Evolutionary conservation across 2,888 invertebrate genomes (phyloP), one percentile per base, ranked within the genome.

Genomic region (Biston betularia): DNA sequence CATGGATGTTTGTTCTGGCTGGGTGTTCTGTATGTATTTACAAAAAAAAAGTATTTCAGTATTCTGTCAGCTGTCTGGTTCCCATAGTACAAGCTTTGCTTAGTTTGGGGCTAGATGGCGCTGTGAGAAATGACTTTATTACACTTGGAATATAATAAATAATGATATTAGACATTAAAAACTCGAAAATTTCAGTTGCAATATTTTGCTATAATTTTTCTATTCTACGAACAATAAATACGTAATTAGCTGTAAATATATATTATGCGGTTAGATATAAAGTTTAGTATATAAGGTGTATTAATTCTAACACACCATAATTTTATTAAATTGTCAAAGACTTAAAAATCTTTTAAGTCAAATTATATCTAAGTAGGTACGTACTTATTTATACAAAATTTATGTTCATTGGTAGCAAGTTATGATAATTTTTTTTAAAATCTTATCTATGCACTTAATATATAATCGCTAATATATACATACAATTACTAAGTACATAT

Each of bases 321-420:
- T 24, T 48, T 6, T 48, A 11, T 10, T 33, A 24, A 48, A 14
- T 14, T 8, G 7, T 15, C 24, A 46, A 46, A 5, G 15, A 1
- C 10, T 46, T 38, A 38, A 38, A 46, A 46, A 46, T 46, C 8
- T 46, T 24, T 35, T 14, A 40, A 54, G 40, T 35, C 11, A 24
- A 11, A 7, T 55, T 55, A 42, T 14, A 53, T 14, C 38, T 3
- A n/a, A n/a, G n/a, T n/a, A n/a, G n/a, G n/a, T n/a, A n/a, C n/a
- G n/a, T n/a, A 50, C 34, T 34, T 52, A 52, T 14, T 11, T 35
- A 35, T 53, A 53, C 35, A 53, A 60, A 38, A 15, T 11, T 35
- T 59, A 60, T 35, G n/a, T 66, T 70, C 66, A 67, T 68, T 67
- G 68, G 65, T 70, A 66, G 68, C 42, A 49, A 14, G 40, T 61